Conservation (phyloP, 2,113 vertebrate species). For the Lycaon pictus region DNA sequence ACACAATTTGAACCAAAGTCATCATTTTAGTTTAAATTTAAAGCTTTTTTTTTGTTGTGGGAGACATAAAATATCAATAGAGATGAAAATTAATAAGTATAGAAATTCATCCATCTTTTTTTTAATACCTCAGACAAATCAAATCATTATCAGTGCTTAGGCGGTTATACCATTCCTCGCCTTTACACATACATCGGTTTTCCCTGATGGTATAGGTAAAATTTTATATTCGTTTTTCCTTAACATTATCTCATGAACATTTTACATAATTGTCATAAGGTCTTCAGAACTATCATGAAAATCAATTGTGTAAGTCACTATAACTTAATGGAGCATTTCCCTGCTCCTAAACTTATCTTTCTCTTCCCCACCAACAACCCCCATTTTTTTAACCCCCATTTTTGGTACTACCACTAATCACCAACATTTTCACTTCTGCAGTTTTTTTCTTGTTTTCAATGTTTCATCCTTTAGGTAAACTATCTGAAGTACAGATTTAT, state of each 20-base stretch:
- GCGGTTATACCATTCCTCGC: background rate
- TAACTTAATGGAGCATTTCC: background rate
- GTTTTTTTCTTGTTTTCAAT: background rate
- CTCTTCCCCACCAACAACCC: accelerated
- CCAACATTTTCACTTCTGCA: background rate
- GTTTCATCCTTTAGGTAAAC: constrained; percentile 26
- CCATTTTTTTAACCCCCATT: background rate
- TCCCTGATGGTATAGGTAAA: background rate
- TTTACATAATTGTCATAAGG: background rate
- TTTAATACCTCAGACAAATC: constrained; percentile 10
- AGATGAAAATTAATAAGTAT: constrained; percentile 52
- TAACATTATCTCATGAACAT: background rate
- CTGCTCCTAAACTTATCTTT: background rate
- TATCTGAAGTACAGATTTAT: background rate
- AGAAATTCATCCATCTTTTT: constrained; percentile 16
- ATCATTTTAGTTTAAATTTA: constrained; percentile 39
- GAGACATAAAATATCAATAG: background rate
- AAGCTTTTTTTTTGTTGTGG: background rate
- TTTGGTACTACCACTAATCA: background rate
- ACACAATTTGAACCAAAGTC: background rate
- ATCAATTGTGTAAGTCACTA: background rate
- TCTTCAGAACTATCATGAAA: constrained; percentile 12
- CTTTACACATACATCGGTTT: background rate
- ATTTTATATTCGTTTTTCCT: background rate
- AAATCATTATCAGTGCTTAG: background rate